A percentile compares a stretch with the other conserved stretches of the same genome.
Evolutionary conservation across 1,140 invertebrate species (phyloP).

Genomic region (Radopholus similis): DNA sequence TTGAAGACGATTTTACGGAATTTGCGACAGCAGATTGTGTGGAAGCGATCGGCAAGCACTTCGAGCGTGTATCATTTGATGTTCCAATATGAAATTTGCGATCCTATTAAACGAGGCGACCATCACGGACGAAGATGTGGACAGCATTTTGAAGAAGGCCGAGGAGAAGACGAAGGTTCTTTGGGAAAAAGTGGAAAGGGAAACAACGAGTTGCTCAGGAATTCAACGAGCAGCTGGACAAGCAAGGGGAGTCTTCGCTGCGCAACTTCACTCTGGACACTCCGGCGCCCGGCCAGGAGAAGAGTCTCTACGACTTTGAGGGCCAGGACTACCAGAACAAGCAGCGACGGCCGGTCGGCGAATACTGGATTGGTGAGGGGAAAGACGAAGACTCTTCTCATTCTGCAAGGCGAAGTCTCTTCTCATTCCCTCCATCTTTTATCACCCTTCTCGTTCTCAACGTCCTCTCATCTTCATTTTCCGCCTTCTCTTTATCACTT

Average conservation of each 20-base stretch:
- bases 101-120: constrained; percentile 98
- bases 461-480: too few relatives aligned
- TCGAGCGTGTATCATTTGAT: too few relatives aligned
- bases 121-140: constrained; percentile 97
- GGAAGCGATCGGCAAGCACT: too few relatives aligned
- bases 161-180: constrained; percentile 67
- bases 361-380: constrained; percentile 97
- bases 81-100: too few relatives aligned
- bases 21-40: too few relatives aligned
- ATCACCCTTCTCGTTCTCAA: too few relatives aligned
- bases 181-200: background rate
- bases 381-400: too few relatives aligned
- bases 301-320: constrained; percentile 88
- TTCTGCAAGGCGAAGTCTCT: too few relatives aligned
- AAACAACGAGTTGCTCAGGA: constrained; percentile 62
- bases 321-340: constrained; percentile 72
- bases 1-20: too few relatives aligned
- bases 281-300: constrained; percentile 60
- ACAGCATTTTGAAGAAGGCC: constrained; percentile 81
- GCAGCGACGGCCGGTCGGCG: constrained; percentile 64
- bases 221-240: constrained; percentile 82
- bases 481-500: too few relatives aligned
- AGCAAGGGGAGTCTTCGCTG: constrained; percentile 82
- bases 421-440: too few relatives aligned
- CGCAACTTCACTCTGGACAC: constrained; percentile 88